These are phyloP conservation scores for Isotomurus palustris DNA, from an alignment of 2,888 invertebrate genomes.

Conservation along the genomic window DNA sequence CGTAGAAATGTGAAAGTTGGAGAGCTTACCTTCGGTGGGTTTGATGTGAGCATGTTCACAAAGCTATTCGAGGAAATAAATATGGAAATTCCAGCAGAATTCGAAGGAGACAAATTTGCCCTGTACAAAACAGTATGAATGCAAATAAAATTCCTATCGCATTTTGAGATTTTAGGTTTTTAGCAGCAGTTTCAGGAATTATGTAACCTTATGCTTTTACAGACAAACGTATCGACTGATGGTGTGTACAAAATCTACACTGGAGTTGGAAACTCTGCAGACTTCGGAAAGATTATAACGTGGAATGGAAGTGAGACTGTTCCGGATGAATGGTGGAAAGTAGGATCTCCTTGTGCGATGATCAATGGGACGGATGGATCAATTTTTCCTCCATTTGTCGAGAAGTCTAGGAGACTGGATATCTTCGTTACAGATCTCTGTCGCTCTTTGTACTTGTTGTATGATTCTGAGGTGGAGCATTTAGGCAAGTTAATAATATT, in stretches of 20 bases:
- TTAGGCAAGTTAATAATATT: no score
- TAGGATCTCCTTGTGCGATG: conserved; percentile 22
- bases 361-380: conserved; percentile 51
- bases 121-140: conserved; percentile 32
- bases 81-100: conserved; percentile 14
- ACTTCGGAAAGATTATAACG: conserved; percentile 27
- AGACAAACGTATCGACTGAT: conserved; percentile 33
- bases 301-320: conserved; percentile 16
- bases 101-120: conserved; percentile 22
- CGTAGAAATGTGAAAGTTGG: conserved; percentile 13
- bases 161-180: not conserved
- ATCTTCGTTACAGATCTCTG: conserved; percentile 50
- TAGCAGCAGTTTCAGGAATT: no score
- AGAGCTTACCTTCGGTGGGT: conserved; percentile 24
- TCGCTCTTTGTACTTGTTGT: conserved; percentile 31
- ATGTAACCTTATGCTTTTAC: not conserved
- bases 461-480: conserved; percentile 20
- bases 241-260: conserved; percentile 31
- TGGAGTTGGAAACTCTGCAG: conserved; percentile 12
- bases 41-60: conserved; percentile 8
- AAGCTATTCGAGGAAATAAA: not conserved
- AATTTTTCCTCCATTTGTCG: conserved; percentile 49
- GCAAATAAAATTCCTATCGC: no score
- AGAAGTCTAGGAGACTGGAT: conserved; percentile 47
- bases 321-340: not conserved